A percentile compares a stretch with the other conserved stretches of the same genome.
Evolutionary conservation across 35 echinoderm and acorn worm species (phyloP).

Genomic region (Apostichopus californicus): DNA sequence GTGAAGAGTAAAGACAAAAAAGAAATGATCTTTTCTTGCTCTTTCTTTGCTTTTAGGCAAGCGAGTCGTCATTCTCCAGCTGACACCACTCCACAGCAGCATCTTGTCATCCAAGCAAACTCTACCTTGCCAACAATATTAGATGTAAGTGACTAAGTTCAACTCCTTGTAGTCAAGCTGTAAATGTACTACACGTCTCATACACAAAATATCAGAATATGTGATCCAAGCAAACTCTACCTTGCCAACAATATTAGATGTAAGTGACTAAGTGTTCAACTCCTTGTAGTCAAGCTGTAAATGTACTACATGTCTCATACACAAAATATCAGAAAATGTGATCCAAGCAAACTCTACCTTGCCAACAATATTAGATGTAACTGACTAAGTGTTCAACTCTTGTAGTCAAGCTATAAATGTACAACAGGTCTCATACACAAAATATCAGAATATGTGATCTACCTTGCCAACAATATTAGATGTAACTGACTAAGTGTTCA

Average conservation of each 20-base stretch:
- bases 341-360: slow-evolving; percentile 32
- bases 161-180: too few species aligned
- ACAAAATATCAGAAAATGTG: background rate
- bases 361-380: slow-evolving; percentile 34
- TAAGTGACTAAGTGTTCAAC: background rate
- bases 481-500: background rate
- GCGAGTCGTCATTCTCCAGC: slow-evolving; percentile 18
- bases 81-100: slow-evolving; percentile 15
- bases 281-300: too few species aligned
- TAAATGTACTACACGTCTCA: background rate
- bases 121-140: slow-evolving; percentile 40
- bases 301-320: too few species aligned
- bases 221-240: slow-evolving; percentile 38
- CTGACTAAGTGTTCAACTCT: background rate
- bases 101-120: slow-evolving; percentile 40
- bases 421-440: too few species aligned
- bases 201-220: too few species aligned
- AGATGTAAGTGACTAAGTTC: background rate
- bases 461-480: slow-evolving; percentile 27
- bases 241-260: slow-evolving; percentile 20
- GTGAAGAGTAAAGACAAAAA: too few species aligned
- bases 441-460: background rate
- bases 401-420: too few species aligned
- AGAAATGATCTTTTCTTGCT: background rate
- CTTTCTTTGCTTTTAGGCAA: background rate